Conservation (phyloP, 2,113 vertebrate genomes). For the Saccopteryx bilineata region DNA sequence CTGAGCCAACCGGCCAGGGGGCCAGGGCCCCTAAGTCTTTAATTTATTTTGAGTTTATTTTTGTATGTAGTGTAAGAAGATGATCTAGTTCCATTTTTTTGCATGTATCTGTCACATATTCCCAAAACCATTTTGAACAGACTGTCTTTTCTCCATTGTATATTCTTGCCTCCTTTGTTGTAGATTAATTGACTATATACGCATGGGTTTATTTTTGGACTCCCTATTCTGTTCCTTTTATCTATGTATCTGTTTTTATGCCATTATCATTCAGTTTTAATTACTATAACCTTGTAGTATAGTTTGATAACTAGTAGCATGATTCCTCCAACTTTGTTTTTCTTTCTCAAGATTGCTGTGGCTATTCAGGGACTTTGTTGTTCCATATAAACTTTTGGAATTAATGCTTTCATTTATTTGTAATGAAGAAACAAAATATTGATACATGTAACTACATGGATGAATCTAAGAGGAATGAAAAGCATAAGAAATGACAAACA, state of each 20-base stretch:
- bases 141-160: not conserved
- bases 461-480: conserved; percentile 21
- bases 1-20: too few relatives aligned
- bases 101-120: not conserved
- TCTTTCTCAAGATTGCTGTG: not conserved
- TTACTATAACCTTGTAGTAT: not conserved
- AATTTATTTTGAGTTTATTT: not conserved
- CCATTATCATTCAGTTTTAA: not conserved
- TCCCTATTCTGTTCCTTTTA: not conserved
- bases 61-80: not conserved
- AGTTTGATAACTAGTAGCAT: not conserved
- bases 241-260: not conserved
- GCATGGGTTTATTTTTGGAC: not conserved
- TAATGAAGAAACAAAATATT: conserved; percentile 20
- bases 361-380: not conserved
- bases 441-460: not conserved
- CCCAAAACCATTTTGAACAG: not conserved
- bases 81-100: not conserved
- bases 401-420: not conserved
- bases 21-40: too few relatives aligned
- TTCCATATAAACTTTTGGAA: not conserved
- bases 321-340: not conserved
- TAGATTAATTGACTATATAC: not conserved
- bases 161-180: not conserved
- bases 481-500: not conserved